Percentiles rank a stretch among this genome's conserved stretches.
phyloP scores from a whole-genome alignment of 2,113 vertebrate species.

The zebrafish (Danio rerio) region GRCz12tu NC_133199.1:25486501-25487000 shows the following conservation, averaged over 20 bases:
- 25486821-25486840: neutral
- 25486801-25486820: neutral
- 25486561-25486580: constrained; percentile 95
- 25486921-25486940: constrained; percentile 98
- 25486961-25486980: no score
- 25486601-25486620: constrained; percentile 93
- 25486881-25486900: constrained; percentile 98
- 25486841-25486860: constrained; percentile 87
- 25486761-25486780: constrained; percentile 12
- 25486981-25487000: no score
- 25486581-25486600: constrained; percentile 93
- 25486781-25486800: neutral
- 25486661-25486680: constrained; percentile 97
- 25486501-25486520: no score
- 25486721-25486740: constrained; percentile 96
- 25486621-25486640: constrained; percentile 97
- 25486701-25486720: constrained; percentile 96
- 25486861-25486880: constrained; percentile 99
- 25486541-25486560: constrained; percentile 75
- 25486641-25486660: constrained; percentile 94
- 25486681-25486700: constrained; percentile 96
- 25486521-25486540: neutral
- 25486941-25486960: constrained; percentile 24
- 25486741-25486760: constrained; percentile 93
- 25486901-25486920: constrained; percentile 96